phyloP scores from a whole-genome alignment of 1,140 invertebrate genomes.

The Leptestheria dahalacensis region DNA sequence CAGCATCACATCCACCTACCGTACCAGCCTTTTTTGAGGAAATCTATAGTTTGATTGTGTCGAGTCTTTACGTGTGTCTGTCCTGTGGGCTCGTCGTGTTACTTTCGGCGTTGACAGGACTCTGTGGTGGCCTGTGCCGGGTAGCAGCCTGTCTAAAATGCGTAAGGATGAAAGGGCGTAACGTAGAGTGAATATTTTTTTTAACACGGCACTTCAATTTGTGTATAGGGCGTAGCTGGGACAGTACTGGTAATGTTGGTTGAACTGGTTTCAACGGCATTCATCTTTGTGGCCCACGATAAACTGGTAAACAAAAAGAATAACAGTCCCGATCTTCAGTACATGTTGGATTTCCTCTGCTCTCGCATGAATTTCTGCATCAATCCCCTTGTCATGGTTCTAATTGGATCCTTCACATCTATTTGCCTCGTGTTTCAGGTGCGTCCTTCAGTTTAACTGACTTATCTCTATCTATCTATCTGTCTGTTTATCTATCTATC shows the following conservation, averaged over 20 bases:
- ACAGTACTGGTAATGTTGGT: constrained; percentile 4
- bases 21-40: constrained; percentile 4
- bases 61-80: constrained; percentile 4
- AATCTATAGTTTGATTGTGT: neutral
- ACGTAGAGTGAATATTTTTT: neutral
- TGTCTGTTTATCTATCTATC: too few relatives aligned
- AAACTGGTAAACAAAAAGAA: neutral
- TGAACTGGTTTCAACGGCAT: neutral
- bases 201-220: neutral
- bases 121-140: constrained; percentile 12
- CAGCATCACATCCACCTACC: neutral
- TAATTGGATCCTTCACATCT: constrained; percentile 5
- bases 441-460: neutral
- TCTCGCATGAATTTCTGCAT: constrained; percentile 6
- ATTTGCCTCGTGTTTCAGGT: constrained; percentile 7
- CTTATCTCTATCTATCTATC: too few relatives aligned
- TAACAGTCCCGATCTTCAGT: neutral
- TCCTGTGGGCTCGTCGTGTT: constrained; percentile 1
- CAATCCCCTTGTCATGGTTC: constrained; percentile 5
- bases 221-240: neutral
- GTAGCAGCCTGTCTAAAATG: constrained; percentile 8
- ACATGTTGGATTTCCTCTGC: constrained; percentile 11
- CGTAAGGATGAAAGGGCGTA: neutral
- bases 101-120: constrained; percentile 6
- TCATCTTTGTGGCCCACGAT: constrained; percentile 10